A percentile compares a stretch with the other conserved stretches of the same genome.
Evolutionary conservation across 1,140 invertebrate species (phyloP).

Genomic region (Drosophila cardini): DNA sequence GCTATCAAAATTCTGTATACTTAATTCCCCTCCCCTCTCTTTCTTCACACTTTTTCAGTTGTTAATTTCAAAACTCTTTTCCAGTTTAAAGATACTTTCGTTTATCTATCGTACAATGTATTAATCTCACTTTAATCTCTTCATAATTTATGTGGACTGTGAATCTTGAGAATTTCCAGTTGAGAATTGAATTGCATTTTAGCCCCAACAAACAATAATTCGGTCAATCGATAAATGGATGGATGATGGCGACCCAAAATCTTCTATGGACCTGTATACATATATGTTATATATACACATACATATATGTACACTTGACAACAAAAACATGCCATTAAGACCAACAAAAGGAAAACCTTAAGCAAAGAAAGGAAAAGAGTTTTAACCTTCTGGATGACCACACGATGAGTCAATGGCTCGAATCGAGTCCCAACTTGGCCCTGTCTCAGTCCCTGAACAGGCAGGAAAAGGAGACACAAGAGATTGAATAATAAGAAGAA

Average conservation of each 20-base stretch:
- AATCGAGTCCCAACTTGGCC: constrained; percentile 12
- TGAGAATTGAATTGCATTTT: constrained; percentile 42
- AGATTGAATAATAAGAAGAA: too few species aligned
- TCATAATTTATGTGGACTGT: constrained; percentile 43
- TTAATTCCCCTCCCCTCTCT: background rate
- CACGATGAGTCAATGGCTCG: constrained; percentile 58
- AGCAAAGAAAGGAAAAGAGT: constrained; percentile 25
- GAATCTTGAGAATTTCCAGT: constrained; percentile 14
- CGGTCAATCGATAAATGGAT: constrained; percentile 71
- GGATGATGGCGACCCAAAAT: constrained; percentile 50
- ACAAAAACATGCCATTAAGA: constrained; percentile 59
- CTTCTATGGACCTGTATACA: constrained; percentile 23
- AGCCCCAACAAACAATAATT: constrained; percentile 53
- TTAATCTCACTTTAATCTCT: constrained; percentile 46
- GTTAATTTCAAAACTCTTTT: background rate
- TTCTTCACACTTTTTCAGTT: background rate
- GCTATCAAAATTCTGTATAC: too few species aligned
- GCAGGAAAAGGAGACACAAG: constrained; percentile 17
- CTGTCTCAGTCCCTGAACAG: constrained; percentile 16
- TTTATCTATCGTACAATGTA: constrained; percentile 2
- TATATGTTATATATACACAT: too few species aligned
- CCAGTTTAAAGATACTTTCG: background rate
- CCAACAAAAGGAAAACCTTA: constrained; percentile 17
- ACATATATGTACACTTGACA: constrained; percentile 8
- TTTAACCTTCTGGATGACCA: constrained; percentile 56